phyloP scores from a whole-genome alignment of 2,888 invertebrate species.

The Folsomia manolachei region DNA sequence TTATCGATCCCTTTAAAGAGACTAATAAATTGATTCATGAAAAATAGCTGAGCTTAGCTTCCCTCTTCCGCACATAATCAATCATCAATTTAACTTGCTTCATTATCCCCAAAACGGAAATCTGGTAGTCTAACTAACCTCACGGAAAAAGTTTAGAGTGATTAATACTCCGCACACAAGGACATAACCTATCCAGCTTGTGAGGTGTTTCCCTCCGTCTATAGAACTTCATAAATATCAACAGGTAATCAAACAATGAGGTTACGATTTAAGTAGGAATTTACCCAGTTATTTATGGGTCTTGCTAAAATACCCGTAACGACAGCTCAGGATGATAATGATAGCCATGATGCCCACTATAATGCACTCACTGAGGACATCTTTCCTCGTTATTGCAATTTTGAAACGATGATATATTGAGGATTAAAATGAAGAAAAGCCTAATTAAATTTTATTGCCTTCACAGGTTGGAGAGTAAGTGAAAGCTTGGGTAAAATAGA shows the following conservation, averaged over 20 bases:
- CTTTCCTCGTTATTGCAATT: too few relatives aligned
- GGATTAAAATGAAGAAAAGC: not conserved
- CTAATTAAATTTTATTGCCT: conserved; percentile 10
- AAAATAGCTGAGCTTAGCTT: conserved; percentile 20
- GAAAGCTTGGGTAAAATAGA: conserved; percentile 4
- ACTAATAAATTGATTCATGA: conserved; percentile 17
- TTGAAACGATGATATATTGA: not conserved
- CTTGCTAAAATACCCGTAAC: too few relatives aligned
- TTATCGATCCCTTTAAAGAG: conserved; percentile 21
- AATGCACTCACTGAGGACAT: too few relatives aligned
- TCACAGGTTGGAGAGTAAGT: conserved; percentile 5
- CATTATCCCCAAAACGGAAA: not conserved
- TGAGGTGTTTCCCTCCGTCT: not conserved
- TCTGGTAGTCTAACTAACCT: not conserved
- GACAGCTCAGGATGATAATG: not conserved
- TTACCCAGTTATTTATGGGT: too few relatives aligned
- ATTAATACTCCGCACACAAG: too few relatives aligned
- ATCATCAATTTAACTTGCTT: conserved; percentile 18
- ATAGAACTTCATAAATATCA: too few relatives aligned
- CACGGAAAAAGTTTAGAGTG: not conserved
- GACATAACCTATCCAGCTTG: not conserved
- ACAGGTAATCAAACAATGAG: too few relatives aligned
- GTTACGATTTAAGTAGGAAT: too few relatives aligned
- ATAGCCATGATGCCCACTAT: too few relatives aligned
- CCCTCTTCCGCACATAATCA: conserved; percentile 19